Conservation (phyloP, 2,888 invertebrate genomes). For the Globia sparganii region DNA sequence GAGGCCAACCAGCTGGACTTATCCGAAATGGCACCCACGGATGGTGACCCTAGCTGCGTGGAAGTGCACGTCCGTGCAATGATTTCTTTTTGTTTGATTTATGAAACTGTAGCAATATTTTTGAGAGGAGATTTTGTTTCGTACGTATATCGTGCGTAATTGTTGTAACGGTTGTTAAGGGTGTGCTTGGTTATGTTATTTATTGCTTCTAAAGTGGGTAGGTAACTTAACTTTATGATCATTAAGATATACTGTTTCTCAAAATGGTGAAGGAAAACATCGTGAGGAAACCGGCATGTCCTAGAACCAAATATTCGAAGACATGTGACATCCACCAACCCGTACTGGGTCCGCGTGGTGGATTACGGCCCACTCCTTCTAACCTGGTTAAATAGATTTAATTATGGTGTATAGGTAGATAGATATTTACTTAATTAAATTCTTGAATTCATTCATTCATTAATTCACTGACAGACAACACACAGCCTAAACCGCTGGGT, state of each 20-base stretch:
- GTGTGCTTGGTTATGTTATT: conserved; percentile 5
- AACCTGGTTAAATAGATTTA: not conserved
- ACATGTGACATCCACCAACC: not conserved
- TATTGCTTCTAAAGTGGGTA: conserved; percentile 14
- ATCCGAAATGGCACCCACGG: not conserved
- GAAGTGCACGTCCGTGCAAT: conserved; percentile 32
- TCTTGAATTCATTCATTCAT: not conserved
- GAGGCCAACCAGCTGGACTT: not conserved
- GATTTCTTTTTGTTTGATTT: conserved; percentile 63
- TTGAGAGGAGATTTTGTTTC: conserved; percentile 29
- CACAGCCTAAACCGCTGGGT: not conserved
- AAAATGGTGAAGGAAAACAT: not conserved
- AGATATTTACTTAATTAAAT: not conserved
- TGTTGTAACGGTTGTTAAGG: conserved; percentile 40
- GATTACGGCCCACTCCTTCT: not conserved
- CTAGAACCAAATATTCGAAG: not conserved
- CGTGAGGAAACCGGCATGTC: too few species aligned
- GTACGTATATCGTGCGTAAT: conserved; percentile 8
- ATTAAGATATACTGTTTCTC: not conserved
- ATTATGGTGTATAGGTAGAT: not conserved
- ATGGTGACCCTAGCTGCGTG: not conserved
- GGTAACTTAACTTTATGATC: not conserved
- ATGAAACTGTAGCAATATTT: conserved; percentile 50
- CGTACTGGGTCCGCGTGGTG: not conserved
- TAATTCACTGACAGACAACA: not conserved